A percentile compares a stretch with the other conserved stretches of the same genome.
phyloP scores from a whole-genome alignment of 2,888 invertebrate genomes.

The Nipponacmea schrenckii region DNA sequence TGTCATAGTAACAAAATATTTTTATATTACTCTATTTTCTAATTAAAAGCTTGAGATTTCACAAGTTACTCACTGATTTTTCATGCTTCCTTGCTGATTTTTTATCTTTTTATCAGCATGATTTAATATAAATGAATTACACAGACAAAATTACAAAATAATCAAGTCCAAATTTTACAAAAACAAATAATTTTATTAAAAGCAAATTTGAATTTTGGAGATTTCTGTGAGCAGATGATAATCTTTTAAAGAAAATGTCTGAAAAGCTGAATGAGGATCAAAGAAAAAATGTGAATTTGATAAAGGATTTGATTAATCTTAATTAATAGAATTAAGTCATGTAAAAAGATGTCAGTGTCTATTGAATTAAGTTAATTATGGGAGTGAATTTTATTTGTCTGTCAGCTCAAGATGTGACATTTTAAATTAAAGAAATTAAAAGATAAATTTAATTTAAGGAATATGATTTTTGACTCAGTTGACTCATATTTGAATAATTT shows the following conservation, averaged over 20 bases:
- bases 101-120: not conserved
- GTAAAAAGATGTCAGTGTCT: no score
- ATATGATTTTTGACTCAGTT: no score
- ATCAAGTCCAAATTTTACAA: not conserved
- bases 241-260: no score
- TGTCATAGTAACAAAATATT: not conserved
- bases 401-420: no score
- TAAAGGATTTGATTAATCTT: not conserved
- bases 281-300: not conserved
- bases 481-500: no score
- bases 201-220: not conserved
- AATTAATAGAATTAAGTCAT: slow-evolving; percentile 4
- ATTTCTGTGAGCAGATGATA: not conserved
- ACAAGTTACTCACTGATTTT: not conserved
- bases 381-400: no score
- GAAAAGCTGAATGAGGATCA: not conserved
- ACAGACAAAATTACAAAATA: not conserved
- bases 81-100: not conserved
- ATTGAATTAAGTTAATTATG: no score
- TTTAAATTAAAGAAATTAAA: no score
- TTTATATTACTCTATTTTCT: not conserved
- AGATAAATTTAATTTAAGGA: no score
- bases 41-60: not conserved
- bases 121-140: not conserved
- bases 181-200: not conserved